phyloP scores from a whole-genome alignment of 2,797 vertebrate genomes.

The Melanotaenia boesemani region DNA sequence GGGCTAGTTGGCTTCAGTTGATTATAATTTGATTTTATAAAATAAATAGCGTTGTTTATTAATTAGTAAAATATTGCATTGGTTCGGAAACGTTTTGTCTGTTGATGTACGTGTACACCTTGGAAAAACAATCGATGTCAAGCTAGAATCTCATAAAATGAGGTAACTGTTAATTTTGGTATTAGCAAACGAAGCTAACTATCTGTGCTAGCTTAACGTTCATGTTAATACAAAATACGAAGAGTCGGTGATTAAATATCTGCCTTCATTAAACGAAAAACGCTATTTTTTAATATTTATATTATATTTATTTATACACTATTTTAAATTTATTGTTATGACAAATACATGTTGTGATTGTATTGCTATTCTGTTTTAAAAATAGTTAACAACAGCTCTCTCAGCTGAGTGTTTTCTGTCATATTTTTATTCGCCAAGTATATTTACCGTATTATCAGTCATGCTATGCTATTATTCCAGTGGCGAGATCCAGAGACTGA shows the following conservation, averaged over 20 bases:
- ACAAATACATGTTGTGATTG: not conserved
- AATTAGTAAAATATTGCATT: conserved; percentile 23
- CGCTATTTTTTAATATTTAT: not conserved
- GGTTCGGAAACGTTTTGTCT: conserved; percentile 6
- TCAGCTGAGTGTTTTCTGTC: not conserved
- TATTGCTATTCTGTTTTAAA: conserved; percentile 26
- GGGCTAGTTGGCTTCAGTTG: conserved; percentile 74
- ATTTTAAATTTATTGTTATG: not conserved
- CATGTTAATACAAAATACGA: conserved; percentile 43
- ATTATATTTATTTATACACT: fast-evolving
- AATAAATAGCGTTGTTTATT: conserved; percentile 27
- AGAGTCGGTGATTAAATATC: conserved; percentile 24
- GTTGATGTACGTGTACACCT: not conserved
- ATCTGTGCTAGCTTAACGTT: conserved; percentile 59
- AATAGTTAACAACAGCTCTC: conserved; percentile 24
- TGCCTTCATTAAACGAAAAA: not conserved
- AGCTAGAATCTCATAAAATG: conserved; percentile 85
- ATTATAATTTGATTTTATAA: conserved; percentile 76
- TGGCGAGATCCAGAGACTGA: conserved; percentile 33
- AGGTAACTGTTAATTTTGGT: conserved; percentile 78
- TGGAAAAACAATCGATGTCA: conserved; percentile 26
- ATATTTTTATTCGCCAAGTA: not conserved
- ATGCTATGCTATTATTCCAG: conserved; percentile 19
- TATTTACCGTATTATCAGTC: not conserved
- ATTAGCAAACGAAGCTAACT: conserved; percentile 77